Percentiles rank a stretch among this genome's conserved stretches.
Conservation (phyloP, 2,888 invertebrate species). For the Tinea pellionella region DNA sequence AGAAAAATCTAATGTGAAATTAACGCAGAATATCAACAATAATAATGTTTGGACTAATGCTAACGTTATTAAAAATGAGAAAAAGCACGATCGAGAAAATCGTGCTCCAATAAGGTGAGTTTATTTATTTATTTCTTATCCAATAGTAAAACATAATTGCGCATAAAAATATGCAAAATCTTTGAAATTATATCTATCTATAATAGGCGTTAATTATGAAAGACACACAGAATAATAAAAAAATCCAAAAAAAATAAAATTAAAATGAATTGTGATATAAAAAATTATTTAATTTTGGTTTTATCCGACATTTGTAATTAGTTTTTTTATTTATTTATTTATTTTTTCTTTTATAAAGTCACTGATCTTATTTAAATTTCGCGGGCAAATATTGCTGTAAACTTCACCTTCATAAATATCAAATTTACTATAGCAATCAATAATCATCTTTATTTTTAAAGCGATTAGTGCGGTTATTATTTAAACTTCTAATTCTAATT, state of each 20-base stretch:
- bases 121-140: not conserved
- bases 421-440: too few species aligned
- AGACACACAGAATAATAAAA: too few species aligned
- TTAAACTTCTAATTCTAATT: not conserved
- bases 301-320: not conserved
- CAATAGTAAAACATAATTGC: too few species aligned
- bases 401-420: constrained; percentile 6
- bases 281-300: too few species aligned
- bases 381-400: not conserved
- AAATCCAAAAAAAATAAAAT: too few species aligned
- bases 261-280: too few species aligned
- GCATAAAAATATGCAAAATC: too few species aligned
- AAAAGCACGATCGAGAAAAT: constrained; percentile 24
- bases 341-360: not conserved
- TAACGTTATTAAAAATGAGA: constrained; percentile 31
- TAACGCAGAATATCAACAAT: constrained; percentile 56
- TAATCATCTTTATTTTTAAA: too few species aligned
- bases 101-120: constrained; percentile 40
- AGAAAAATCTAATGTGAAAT: constrained; percentile 38
- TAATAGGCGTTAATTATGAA: too few species aligned
- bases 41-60: constrained; percentile 54
- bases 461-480: too few species aligned
- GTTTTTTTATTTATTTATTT: not conserved
- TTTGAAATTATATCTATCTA: too few species aligned
- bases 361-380: not conserved